Conservation (phyloP, 1,140 invertebrate species). For the Drosophila santomea region DNA sequence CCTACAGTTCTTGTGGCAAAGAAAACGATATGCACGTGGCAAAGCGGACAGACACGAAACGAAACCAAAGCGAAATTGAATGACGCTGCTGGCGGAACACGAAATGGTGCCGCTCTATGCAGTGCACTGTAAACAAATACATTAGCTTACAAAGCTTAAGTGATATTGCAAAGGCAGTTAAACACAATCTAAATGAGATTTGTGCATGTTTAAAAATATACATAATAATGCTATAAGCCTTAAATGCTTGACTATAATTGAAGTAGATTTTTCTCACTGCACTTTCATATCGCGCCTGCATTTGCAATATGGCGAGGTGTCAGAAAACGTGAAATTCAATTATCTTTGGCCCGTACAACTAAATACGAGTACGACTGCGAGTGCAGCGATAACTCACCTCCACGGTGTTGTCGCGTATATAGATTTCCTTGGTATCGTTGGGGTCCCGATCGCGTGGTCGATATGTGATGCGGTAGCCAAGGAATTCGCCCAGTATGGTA, state of each 20-base stretch:
- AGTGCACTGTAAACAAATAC: background rate
- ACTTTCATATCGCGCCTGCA: background rate
- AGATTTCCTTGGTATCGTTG: slow-evolving; percentile 88
- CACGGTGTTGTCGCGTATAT: slow-evolving; percentile 88
- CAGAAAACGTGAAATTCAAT: slow-evolving; percentile 77
- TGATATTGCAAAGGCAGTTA: background rate
- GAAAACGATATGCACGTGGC: slow-evolving; percentile 56
- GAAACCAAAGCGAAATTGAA: slow-evolving; percentile 49
- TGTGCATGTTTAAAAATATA: background rate
- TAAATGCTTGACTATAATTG: too few relatives aligned
- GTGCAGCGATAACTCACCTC: slow-evolving; percentile 85
- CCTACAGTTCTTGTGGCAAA: slow-evolving; percentile 12
- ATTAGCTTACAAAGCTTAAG: background rate
- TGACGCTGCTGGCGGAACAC: slow-evolving; percentile 39
- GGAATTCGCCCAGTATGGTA: slow-evolving; percentile 92
- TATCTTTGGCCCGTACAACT: slow-evolving; percentile 48
- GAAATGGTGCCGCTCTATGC: slow-evolving; percentile 18
- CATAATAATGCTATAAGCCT: too few relatives aligned
- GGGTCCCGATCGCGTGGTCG: slow-evolving; percentile 87
- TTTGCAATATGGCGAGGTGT: slow-evolving; percentile 58
- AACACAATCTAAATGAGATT: too few relatives aligned
- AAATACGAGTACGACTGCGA: slow-evolving; percentile 11
- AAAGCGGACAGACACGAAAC: slow-evolving; percentile 36
- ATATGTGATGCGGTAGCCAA: slow-evolving; percentile 90
- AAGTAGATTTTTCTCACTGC: slow-evolving; percentile 10